Conservation (phyloP, 2,888 invertebrate genomes). For the Xylophagus ater region DNA sequence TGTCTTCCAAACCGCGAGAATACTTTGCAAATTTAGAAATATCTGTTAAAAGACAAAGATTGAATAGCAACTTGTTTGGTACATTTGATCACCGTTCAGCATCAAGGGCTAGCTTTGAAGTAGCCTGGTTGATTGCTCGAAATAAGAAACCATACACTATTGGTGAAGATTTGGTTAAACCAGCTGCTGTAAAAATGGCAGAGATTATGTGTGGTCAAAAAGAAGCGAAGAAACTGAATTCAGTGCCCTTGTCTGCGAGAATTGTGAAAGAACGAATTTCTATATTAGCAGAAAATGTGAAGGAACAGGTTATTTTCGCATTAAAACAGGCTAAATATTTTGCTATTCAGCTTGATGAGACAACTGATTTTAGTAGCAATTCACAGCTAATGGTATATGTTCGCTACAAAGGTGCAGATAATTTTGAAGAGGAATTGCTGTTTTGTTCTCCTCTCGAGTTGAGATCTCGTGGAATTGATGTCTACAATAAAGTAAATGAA, state of each 20-base stretch:
- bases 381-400: not conserved
- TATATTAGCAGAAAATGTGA: too few species aligned
- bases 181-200: constrained; percentile 5
- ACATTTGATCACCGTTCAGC: too few species aligned
- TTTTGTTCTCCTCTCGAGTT: not conserved
- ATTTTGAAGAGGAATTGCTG: not conserved
- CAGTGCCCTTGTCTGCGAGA: constrained; percentile 2
- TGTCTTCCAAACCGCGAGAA: too few species aligned
- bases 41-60: too few species aligned
- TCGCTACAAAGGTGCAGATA: too few species aligned
- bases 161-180: constrained; percentile 8
- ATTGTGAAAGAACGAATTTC: constrained; percentile 6
- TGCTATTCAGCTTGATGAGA: too few species aligned
- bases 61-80: too few species aligned
- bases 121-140: constrained; percentile 6
- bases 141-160: constrained; percentile 7
- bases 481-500: not conserved
- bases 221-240: constrained; percentile 2
- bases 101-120: too few species aligned
- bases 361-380: constrained; percentile 1
- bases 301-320: too few species aligned
- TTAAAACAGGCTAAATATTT: not conserved
- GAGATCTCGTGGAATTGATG: not conserved
- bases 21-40: too few species aligned
- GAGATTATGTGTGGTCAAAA: constrained; percentile 3